Percentiles rank a stretch among this genome's conserved stretches.
These are phyloP conservation scores for Diarsia mendica DNA, from an alignment of 2,888 invertebrate species.

Conservation along the genomic window DNA sequence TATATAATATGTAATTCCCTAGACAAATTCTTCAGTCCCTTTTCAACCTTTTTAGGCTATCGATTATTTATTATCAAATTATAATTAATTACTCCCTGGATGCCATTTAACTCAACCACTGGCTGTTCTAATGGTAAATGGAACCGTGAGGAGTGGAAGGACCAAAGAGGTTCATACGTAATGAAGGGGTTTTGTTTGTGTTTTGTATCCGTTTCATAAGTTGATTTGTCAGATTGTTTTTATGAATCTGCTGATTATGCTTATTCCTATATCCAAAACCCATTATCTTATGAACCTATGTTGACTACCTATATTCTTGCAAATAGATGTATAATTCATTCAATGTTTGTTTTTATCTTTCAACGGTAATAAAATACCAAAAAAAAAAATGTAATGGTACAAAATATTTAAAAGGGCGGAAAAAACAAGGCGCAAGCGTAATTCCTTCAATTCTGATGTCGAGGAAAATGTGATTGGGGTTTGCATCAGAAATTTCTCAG, in stretches of 20 bases:
- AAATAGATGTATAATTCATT: not conserved
- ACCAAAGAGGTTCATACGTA: not conserved
- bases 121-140: conserved; percentile 2
- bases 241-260: too few relatives aligned
- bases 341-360: not conserved
- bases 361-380: not conserved
- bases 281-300: too few relatives aligned
- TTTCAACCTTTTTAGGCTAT: not conserved
- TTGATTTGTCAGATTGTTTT: not conserved
- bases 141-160: too few relatives aligned
- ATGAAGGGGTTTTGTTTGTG: not conserved
- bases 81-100: conserved; percentile 27
- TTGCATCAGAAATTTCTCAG: not conserved
- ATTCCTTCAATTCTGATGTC: not conserved
- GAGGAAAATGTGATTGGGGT: not conserved
- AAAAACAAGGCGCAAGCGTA: too few relatives aligned
- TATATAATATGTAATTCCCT: too few relatives aligned
- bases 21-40: not conserved
- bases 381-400: not conserved
- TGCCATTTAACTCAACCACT: conserved; percentile 4
- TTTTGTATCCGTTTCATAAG: not conserved
- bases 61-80: conserved; percentile 1
- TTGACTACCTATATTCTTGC: too few relatives aligned
- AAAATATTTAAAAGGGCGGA: not conserved
- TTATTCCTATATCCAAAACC: too few relatives aligned